phyloP scores from a whole-genome alignment of 2,888 invertebrate species.

The Sialis lutaria region DNA sequence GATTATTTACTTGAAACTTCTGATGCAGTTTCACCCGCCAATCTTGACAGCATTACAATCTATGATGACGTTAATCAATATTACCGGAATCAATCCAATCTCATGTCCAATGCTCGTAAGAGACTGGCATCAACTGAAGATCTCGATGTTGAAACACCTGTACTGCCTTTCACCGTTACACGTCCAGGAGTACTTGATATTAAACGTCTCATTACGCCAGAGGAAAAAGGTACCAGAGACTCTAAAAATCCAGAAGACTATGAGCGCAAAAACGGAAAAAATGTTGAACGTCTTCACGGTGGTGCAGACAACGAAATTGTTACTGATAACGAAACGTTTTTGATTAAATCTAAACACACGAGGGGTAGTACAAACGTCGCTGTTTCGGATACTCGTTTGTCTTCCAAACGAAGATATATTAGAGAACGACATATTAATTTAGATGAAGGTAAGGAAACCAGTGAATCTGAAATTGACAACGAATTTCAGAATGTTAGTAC shows the following conservation, averaged over 20 bases:
- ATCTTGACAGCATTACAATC: slow-evolving; percentile 21
- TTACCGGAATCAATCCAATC: slow-evolving; percentile 21
- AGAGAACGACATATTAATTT: slow-evolving; percentile 3
- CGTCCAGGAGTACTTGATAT: slow-evolving; percentile 20
- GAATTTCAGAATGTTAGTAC: slow-evolving; percentile 24
- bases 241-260: slow-evolving; percentile 26
- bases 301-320: slow-evolving; percentile 22
- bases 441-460: slow-evolving; percentile 7
- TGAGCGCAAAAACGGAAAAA: slow-evolving; percentile 23
- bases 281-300: slow-evolving; percentile 25
- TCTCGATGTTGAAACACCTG: slow-evolving; percentile 18
- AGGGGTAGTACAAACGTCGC: slow-evolving; percentile 9
- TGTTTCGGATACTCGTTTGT: slow-evolving; percentile 7
- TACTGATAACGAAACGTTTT: slow-evolving; percentile 5
- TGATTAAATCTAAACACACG: slow-evolving; percentile 9
- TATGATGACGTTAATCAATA: slow-evolving; percentile 22
- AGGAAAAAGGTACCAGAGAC: slow-evolving; percentile 27
- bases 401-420: slow-evolving; percentile 9
- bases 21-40: slow-evolving; percentile 8
- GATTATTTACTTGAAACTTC: slow-evolving; percentile 29
- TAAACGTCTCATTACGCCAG: slow-evolving; percentile 18
- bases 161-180: slow-evolving; percentile 19
- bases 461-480: slow-evolving; percentile 17
- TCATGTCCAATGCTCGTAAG: slow-evolving; percentile 21
- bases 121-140: slow-evolving; percentile 27